Evolutionary conservation across 2,888 invertebrate species (phyloP), one percentile per base, ranked within the genome.

Genomic region (Sipha maydis): DNA sequence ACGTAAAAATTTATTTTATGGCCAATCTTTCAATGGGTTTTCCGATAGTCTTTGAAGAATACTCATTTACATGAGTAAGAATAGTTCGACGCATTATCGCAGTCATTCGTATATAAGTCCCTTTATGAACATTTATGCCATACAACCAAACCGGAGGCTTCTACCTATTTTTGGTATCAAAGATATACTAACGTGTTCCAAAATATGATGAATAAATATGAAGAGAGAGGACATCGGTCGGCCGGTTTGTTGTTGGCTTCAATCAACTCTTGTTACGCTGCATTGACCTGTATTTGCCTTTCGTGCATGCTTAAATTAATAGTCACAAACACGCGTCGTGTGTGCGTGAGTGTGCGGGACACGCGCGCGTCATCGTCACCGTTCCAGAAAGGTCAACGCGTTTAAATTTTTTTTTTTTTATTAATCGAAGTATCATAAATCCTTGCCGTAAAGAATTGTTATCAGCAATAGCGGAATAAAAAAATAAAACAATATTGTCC

Each of bases 211-310:
- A 85, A 77, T 85, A 85, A 67, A 78, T 85, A 85, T 71, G 78
- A 71, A 78, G 86, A 86, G 86, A 73, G 79, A 79, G 85, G 71
- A 85, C 54, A 48, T 78, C 14, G 41, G 7, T 1, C n/a, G 79
- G 69, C 79, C 86, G 80, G 78, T 78, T 85, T 80, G 80, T 86
- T 61, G 86, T 61, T 56, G 86, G 86, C 86, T 86, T 86, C 79
- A 80, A 80, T 86, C 86, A 80, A 86, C 71, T 86, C 79, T 86
- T 61, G 56, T 86, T 86, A 79, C 71, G 79, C 56, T 56, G 54
- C 79, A 56, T 80, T 86, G 86, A 86, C 86, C 86, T 80, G 86
- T 34, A 86, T 86, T 86, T 41, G 85, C 78, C 85, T 78, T 71
- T 78, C 78, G 54, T 85, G n/a, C 31, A 34, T 8, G 34, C 79